Evolutionary conservation across 2,797 vertebrate genomes (phyloP), one percentile per base, ranked within the genome.

Genomic region (Hemibagrus guttatus): DNA sequence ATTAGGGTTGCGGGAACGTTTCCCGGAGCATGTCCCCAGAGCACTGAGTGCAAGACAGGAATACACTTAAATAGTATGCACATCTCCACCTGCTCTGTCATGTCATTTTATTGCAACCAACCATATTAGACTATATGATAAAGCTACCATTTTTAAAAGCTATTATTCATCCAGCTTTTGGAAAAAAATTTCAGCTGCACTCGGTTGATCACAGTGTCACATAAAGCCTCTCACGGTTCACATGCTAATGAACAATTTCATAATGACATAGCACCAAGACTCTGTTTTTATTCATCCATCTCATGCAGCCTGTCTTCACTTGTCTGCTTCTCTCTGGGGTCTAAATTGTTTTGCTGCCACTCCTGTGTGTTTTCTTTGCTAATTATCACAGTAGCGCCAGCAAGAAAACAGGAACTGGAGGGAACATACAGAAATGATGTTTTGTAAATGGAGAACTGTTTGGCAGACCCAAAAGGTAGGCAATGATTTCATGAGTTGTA

Each of bases 281-380:
- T 61, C 19, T 39, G 21, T 58, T 58, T 84, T 39, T 58, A 26
- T 72, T 59, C 68, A 56, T 72, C 68, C 21, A 35, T 71, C 64
- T 46, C 58, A 42, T 63, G 4, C 28, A 21, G 16, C 4, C 75
- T 31, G 76, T 59, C 23, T 63, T 81, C 8, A n/a, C 23, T 63
- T 46, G 79, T 84, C 82, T 84, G 49, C 14, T 35, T 72, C 68
- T 72, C 52, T 72, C 82, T 59, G 28, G 64, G 63, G 39, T 84
- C 54, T n/a, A 16, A 39, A 58, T 58, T 69, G 49, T 69, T 69
- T 61, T 88, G 84, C 35, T 59, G 28, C 31, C 39, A 84, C 49
- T 58, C 66, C 23, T 92, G 88, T 92, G 92, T 93, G 93, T 94
- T 94, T 93, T 93, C 90, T 90, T 92, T 85, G 75, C 90, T 94